phyloP scores from a whole-genome alignment of 2,888 invertebrate genomes.

The Danaus chrysippus region DNA sequence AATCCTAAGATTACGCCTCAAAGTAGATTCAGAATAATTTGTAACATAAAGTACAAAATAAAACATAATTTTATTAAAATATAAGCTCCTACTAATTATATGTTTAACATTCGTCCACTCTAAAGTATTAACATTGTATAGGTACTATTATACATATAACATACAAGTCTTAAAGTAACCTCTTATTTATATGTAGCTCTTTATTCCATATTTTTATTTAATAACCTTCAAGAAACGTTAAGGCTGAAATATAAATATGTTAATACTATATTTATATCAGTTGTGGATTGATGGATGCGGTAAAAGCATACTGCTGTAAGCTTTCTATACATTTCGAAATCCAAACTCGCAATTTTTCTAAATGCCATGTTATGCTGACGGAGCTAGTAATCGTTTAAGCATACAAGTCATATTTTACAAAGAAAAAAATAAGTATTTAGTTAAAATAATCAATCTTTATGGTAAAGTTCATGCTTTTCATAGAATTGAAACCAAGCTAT shows the following conservation, averaged over 20 bases:
- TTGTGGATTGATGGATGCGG: conserved; percentile 1
- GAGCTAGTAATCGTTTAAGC: not conserved
- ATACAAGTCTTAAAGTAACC: not conserved
- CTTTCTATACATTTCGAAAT: not conserved
- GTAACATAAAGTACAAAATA: too few species aligned
- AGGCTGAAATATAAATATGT: not conserved
- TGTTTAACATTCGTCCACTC: too few species aligned
- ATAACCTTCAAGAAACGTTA: not conserved
- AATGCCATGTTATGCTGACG: not conserved
- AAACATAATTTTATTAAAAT: not conserved
- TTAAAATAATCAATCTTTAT: too few species aligned
- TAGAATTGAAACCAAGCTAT: too few species aligned
- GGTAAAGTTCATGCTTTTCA: too few species aligned
- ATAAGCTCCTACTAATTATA: too few species aligned
- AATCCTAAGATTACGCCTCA: conserved; percentile 6
- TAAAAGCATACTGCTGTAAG: conserved; percentile 4
- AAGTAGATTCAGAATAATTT: not conserved
- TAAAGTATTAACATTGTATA: too few species aligned
- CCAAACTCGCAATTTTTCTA: not conserved
- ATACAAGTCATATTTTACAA: not conserved
- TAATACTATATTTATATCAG: not conserved
- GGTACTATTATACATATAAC: too few species aligned
- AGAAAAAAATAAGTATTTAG: not conserved
- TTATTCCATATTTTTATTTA: too few species aligned
- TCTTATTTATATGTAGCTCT: not conserved